Conservation (phyloP, 2,888 invertebrate genomes). For the Tubulanus polymorphus region DNA sequence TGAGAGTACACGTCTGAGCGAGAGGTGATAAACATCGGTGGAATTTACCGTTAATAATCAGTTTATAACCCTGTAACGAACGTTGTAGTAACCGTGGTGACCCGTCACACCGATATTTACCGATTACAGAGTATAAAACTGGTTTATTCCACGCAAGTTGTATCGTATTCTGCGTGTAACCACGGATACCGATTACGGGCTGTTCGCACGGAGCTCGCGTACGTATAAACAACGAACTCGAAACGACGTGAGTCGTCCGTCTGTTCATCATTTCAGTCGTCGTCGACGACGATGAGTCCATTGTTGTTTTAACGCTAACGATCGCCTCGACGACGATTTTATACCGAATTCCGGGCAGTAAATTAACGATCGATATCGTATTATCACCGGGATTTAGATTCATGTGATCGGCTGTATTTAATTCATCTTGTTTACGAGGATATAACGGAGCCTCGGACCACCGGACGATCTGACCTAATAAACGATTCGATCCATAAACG, state of each 20-base stretch:
- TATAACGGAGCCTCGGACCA: conserved; percentile 44
- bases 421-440: conserved; percentile 31
- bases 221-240: conserved; percentile 41
- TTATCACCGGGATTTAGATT: conserved; percentile 40
- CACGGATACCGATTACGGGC: conserved; percentile 40
- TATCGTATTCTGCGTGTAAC: conserved; percentile 43
- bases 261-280: conserved; percentile 38
- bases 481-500: conserved; percentile 50
- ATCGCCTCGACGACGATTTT: conserved; percentile 50
- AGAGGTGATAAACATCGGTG: conserved; percentile 46
- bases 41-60: conserved; percentile 49
- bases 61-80: conserved; percentile 48
- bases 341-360: conserved; percentile 48
- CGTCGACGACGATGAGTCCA: conserved; percentile 36
- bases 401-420: conserved; percentile 40
- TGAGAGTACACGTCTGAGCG: conserved; percentile 49
- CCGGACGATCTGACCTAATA: conserved; percentile 45
- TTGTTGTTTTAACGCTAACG: conserved; percentile 49
- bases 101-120: conserved; percentile 39
- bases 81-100: conserved; percentile 42
- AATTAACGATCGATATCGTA: conserved; percentile 37
- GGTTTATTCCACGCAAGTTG: conserved; percentile 53
- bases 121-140: conserved; percentile 39
- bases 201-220: conserved; percentile 50
- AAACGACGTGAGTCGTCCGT: conserved; percentile 48